Evolutionary conservation across 2,113 vertebrate genomes (phyloP), one percentile per base, ranked within the genome.

Genomic region (Prunella himalayana): DNA sequence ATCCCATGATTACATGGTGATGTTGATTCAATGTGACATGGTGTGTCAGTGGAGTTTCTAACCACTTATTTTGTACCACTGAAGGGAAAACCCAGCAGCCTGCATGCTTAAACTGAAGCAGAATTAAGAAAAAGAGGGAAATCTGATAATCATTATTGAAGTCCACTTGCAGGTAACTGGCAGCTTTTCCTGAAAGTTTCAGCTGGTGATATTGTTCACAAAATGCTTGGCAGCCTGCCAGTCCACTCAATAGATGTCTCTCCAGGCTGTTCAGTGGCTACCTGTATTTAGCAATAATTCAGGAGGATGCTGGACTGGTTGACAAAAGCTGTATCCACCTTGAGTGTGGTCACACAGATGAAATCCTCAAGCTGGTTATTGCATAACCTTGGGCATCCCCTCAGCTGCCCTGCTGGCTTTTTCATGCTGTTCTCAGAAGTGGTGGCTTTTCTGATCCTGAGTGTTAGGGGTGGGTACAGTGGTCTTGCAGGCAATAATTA

Each of bases 1-100:
- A 91, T 93, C 71, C 35, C 35, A 41, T 83, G 79, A 86, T 94
- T 95, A 86, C 56, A 44, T 37, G 60, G 77, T 94, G 85, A 93
- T 82, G 47, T 37, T 91, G 92, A 95, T 90, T 56, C 9, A 59
- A 77, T 0, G 2, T 76, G 77, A 73, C 66, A 69, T 59, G 50
- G 27, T 24, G 16, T 76, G 73, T 82, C 91, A 57, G 37, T 64
- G 70, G 59, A 86, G 30, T 78, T 75, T 88, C 72, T 80, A 86
- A 86, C 72, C 71, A 84, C 51, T 90, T 88, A 70, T 50, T 96
- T 84, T 78, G 33, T 56, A 86, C 35, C 42, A 54, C 31, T 19
- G 57, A 76, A 60, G n/a, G 71, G 42, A 71, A 82, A 85, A 64
- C 27, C 1, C 51, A 53, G 31, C 11, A 45, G 27, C 12, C 60